Percentiles rank a stretch among this genome's conserved stretches.
Evolutionary conservation across 2,888 invertebrate species (phyloP).

Genomic region (Drosophila mimetica): DNA sequence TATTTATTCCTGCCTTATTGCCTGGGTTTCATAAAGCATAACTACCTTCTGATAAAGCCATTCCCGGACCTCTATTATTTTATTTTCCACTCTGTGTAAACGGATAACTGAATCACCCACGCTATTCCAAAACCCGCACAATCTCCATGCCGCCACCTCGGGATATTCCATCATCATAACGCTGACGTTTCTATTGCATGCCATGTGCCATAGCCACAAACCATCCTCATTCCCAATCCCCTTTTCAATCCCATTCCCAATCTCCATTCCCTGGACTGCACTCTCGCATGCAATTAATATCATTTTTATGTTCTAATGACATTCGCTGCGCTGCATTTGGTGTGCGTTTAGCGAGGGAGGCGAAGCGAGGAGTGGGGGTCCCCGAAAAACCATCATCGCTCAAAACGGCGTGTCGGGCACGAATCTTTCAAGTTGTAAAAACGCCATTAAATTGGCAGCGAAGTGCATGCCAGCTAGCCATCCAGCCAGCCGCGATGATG

Average conservation of each 20-base stretch:
- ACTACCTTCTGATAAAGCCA: neutral
- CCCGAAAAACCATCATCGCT: constrained; percentile 66
- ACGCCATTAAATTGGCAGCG: constrained; percentile 83
- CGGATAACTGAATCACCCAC: neutral
- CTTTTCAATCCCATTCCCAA: constrained; percentile 21
- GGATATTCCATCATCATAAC: constrained; percentile 64
- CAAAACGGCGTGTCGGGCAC: constrained; percentile 80
- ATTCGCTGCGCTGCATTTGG: constrained; percentile 82
- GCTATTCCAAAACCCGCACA: neutral
- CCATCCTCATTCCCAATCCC: constrained; percentile 11
- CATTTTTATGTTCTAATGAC: constrained; percentile 82
- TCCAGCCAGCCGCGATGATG: constrained; percentile 42
- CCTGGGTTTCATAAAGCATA: neutral
- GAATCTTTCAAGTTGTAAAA: constrained; percentile 83
- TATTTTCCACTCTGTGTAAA: neutral
- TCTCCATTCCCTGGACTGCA: constrained; percentile 37
- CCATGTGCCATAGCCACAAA: constrained; percentile 15
- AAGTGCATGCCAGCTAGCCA: constrained; percentile 65
- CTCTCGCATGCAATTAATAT: constrained; percentile 80
- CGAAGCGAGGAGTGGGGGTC: constrained; percentile 7
- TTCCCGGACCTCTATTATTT: neutral
- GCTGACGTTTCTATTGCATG: constrained; percentile 75
- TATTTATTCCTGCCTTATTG: neutral
- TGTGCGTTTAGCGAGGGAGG: constrained; percentile 68
- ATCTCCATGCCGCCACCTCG: neutral